Evolutionary conservation across 2,888 invertebrate species (phyloP), one percentile per base, ranked within the genome.

Genomic region (Dioctria linearis): DNA sequence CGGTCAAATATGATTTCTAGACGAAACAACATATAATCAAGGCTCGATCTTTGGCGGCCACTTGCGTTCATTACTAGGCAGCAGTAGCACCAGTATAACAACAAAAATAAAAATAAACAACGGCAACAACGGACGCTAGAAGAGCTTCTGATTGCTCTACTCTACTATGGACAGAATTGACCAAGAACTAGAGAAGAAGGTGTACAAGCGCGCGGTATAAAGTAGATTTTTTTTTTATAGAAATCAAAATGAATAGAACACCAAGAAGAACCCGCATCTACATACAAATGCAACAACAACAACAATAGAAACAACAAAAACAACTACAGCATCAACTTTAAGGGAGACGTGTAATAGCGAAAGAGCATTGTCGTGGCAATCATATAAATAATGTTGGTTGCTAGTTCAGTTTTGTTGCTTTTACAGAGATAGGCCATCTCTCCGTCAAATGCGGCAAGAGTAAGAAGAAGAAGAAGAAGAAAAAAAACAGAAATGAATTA

Each of bases 401-500:
- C 71, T 39, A 71, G 54, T 71, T 71, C 54, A 51, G 51, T 71
- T 51, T 43, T 59, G 75, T 76, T 57, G 75, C 49, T 59, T 78
- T n/a, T 78, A n/a, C 42, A 9, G 40, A 51, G 65, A 42, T 65
- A 40, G 25, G 25, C 25, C 46, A 66, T 25, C 25, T 43, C 9
- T 59, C 54, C 2, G 25, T 63, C n/a, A 46, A 39, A 42, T 3
- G n/a, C 49, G 65, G 61, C 57, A 67, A 13, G 9, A 6, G 5
- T n/a, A 66, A 51, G 39, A 13, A 49, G 37, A 59, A 80, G 65
- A 66, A 39, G 46, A 80, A 75, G 40, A 75, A 80, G 63, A 37
- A 61, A 63, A 80, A 39, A 75, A 75, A 78, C 63, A 39, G 43
- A 75, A 80, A 75, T 57, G 75, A 80, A 80, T 75, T 75, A 80